phyloP scores from a whole-genome alignment of 1,140 invertebrate species.

The Uloborus diversus region DNA sequence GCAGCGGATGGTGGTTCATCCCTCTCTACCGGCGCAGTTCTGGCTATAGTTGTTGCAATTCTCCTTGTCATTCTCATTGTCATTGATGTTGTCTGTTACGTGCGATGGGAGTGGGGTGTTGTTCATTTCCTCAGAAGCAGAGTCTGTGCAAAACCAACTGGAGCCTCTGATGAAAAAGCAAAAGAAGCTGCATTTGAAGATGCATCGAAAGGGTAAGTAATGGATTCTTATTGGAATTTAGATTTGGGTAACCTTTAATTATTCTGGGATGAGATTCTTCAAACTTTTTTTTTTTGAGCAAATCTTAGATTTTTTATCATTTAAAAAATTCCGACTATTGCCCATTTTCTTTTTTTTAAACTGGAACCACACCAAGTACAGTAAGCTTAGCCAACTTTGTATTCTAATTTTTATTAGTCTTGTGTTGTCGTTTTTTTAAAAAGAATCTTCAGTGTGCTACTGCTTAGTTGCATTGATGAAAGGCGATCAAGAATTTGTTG shows the following conservation, averaged over 20 bases:
- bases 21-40: slow-evolving; percentile 54
- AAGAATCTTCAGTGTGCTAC: no score
- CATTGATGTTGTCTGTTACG: slow-evolving; percentile 57
- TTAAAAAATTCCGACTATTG: neutral
- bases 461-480: no score
- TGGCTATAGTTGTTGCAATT: slow-evolving; percentile 55
- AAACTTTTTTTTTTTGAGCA: neutral
- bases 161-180: slow-evolving; percentile 42
- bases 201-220: slow-evolving; percentile 48
- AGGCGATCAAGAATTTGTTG: no score
- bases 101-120: slow-evolving; percentile 58
- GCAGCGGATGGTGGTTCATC: slow-evolving; percentile 20
- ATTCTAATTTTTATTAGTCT: no score
- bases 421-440: no score
- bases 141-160: slow-evolving; percentile 54
- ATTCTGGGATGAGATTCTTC: neutral
- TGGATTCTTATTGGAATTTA: neutral
- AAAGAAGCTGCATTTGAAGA: slow-evolving; percentile 55
- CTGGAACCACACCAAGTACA: neutral
- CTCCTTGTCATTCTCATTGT: slow-evolving; percentile 53
- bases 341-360: neutral
- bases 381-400: neutral
- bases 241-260: neutral
- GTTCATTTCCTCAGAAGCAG: slow-evolving; percentile 53
- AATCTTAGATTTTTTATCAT: neutral